Evolutionary conservation across 2,888 invertebrate species (phyloP), one percentile per base, ranked within the genome.

Genomic region (Acleris emargana): DNA sequence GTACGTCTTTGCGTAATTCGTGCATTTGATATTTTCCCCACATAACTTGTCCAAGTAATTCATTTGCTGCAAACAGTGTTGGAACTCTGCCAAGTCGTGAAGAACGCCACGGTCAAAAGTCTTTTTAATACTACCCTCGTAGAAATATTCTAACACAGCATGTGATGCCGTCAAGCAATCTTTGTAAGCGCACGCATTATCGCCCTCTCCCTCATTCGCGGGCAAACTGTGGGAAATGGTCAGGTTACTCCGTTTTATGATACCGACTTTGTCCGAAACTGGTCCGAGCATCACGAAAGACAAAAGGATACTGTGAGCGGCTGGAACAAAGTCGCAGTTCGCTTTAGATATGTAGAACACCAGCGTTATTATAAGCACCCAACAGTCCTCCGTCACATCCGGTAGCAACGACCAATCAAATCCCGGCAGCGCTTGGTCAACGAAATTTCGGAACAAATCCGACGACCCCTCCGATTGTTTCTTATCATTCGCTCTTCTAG

Each of bases 41-140:
- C 79, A 78, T n/a, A 82, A 47, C 55, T 68, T 76, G 54, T 80
- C 77, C 28, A 82, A 73, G 70, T 78, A 76, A 68, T 82, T 82
- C 71, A 82, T 74, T 64, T 79, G 78, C 57, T 81, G 77, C 47
- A 82, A 64, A 49, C 81, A 79, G 69, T 82, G 81, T 60, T 77
- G 75, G 22, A 81, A 81, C 61, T 81, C 81, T 0, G 78, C 72
- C n/a, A 81, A 66, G 42, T 59, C 67, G 38, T 82, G 82, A 51
- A 82, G 68, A 25, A 72, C 55, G n/a, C 61, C 49, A 25, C 71
- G 63, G 52, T 73, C 60, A 45, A 71, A 75, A 11, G 54, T 64
- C 3, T 64, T 42, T n/a, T 67, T 67, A 7, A 71, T 20, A 47
- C 67, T 55, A 28, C 22, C 54, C 5, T 67, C 54, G 42, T 73